Evolutionary conservation across 2,797 vertebrate genomes (phyloP), one percentile per base, ranked within the genome.

Genomic region (Antennarius maculatus): DNA sequence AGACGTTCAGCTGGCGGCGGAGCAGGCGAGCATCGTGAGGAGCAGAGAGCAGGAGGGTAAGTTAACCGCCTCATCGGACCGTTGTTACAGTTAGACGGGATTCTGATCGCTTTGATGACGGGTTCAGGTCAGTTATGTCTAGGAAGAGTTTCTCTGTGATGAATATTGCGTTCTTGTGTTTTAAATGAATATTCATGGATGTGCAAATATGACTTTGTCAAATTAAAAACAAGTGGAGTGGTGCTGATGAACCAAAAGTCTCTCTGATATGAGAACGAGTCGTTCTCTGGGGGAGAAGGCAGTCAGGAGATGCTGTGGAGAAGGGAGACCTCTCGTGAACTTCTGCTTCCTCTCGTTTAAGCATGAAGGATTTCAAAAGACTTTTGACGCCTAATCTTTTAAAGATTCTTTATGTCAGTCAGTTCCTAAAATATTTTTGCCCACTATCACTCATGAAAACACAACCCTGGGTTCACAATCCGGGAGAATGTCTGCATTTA

Each of bases 271-370:
- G 13, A 31, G 3, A 64, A 4, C 47, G 2, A 23, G 23, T 41
- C 8, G 52, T 5, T 16, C 7, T 4, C n/a, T 12, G 15, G 11
- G 46, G n/a, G 13, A 28, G 16, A 50, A 39, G 48, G 10, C 0
- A 28, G 17, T 42, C 9, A 23, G 9, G 27, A 31, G 27, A n/a
- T 55, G 27, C 27, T 46, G 41, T 77, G 82, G 78, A 65, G 81
- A 77, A 87, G 77, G 70, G 90, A 64, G 90, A 74, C 89, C 71
- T 87, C 91, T 88, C 79, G 89, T 85, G 88, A 54, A 45, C 52
- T 39, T 66, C 1, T 54, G 16, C 23, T 23, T 23, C 23, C 23
- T 23, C 23, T 23, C 2, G 23, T 23, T 23, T 23, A 23, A 23
- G 23, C 23, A 23, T 1, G 23, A 23, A 23, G 23, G 23, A 2